Evolutionary conservation across 1,140 invertebrate genomes (phyloP).

Genomic region (Latrodectus geometricus): DNA sequence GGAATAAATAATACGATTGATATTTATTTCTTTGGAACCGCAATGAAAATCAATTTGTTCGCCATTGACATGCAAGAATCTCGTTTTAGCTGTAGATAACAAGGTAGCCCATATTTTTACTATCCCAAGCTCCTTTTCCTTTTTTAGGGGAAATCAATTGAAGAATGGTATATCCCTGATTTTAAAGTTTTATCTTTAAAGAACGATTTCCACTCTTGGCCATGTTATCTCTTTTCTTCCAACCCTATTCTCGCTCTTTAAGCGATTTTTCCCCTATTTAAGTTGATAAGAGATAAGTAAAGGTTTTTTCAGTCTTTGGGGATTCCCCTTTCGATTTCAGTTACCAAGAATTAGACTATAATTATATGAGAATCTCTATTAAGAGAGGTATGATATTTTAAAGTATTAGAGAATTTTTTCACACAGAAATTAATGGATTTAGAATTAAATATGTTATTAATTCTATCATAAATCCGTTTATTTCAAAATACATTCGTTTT

Average conservation of each 20-base stretch:
- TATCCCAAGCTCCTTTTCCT: conserved; percentile 9
- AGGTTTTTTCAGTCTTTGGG: background rate
- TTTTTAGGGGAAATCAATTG: conserved; percentile 34
- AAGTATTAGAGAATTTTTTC: too few species aligned
- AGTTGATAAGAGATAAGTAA: background rate
- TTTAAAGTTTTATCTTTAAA: conserved; percentile 44
- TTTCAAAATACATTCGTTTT: too few species aligned
- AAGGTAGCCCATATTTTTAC: background rate
- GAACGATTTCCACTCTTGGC: conserved; percentile 18
- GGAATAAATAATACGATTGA: too few species aligned
- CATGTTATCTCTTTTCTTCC: conserved; percentile 44
- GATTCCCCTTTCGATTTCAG: background rate
- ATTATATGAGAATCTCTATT: too few species aligned
- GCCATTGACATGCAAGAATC: too few species aligned
- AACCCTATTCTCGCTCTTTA: conserved; percentile 29
- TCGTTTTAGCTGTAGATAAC: too few species aligned
- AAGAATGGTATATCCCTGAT: conserved; percentile 18
- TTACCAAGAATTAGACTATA: background rate
- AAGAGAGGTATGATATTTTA: too few species aligned
- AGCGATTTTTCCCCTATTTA: background rate
- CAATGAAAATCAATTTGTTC: too few species aligned
- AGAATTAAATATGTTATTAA: too few species aligned
- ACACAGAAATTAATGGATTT: too few species aligned
- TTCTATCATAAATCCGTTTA: too few species aligned
- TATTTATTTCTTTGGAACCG: too few species aligned